A percentile compares a stretch with the other conserved stretches of the same genome.
These are phyloP conservation scores for Glossophaga mutica DNA, from an alignment of 2,797 vertebrate genomes.

Conservation along the genomic window DNA sequence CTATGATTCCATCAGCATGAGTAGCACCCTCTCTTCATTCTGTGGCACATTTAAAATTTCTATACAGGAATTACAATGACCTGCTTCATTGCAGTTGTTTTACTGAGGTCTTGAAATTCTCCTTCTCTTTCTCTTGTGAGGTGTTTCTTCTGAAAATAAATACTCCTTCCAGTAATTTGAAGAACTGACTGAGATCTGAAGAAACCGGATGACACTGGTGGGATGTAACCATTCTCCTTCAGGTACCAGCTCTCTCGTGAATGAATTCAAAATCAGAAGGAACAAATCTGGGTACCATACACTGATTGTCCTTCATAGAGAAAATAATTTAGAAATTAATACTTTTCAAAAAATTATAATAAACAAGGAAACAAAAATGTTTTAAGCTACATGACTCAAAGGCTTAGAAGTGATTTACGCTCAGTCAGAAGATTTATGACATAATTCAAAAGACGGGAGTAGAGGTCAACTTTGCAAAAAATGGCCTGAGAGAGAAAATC, in stretches of 20 bases:
- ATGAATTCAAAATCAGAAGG: neutral
- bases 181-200: neutral
- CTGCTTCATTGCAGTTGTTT: neutral
- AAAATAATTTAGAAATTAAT: neutral
- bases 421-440: no score
- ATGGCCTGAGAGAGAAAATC: neutral
- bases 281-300: neutral
- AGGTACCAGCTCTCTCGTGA: neutral
- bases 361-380: neutral
- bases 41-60: neutral
- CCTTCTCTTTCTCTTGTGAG: neutral
- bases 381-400: neutral
- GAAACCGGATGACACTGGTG: neutral
- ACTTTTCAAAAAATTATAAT: neutral
- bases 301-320: neutral
- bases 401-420: neutral
- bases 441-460: neutral
- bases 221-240: neutral
- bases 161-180: neutral
- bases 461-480: neutral
- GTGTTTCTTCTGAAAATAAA: neutral
- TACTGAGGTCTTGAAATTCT: neutral
- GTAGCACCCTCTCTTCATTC: neutral
- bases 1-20: neutral
- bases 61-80: neutral